These are phyloP conservation scores for Theristus sp. DNA, from an alignment of 2,888 invertebrate genomes.

Conservation along the genomic window DNA sequence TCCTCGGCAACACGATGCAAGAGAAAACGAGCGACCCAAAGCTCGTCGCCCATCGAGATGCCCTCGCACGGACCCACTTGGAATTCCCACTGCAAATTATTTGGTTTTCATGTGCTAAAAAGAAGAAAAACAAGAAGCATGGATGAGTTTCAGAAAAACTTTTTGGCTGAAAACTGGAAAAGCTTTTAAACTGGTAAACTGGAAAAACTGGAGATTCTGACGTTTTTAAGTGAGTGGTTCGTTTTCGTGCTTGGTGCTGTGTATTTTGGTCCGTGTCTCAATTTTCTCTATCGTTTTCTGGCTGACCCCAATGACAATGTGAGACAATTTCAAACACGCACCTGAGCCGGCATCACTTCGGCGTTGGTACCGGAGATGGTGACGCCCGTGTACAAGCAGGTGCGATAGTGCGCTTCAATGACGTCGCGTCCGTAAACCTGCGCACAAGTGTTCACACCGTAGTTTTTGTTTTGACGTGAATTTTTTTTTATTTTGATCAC, in stretches of 20 bases:
- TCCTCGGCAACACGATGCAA: constrained; percentile 34
- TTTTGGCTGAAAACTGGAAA: background rate
- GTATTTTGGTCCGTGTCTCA: too few relatives aligned
- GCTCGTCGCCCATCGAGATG: constrained; percentile 32
- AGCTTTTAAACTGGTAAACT: background rate
- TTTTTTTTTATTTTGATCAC: too few relatives aligned
- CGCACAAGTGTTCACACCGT: background rate
- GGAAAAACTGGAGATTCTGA: too few relatives aligned
- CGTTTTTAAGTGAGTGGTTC: too few relatives aligned
- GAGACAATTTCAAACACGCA: too few relatives aligned
- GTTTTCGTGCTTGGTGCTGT: too few relatives aligned
- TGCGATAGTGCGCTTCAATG: constrained; percentile 83
- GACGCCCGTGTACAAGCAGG: constrained; percentile 81
- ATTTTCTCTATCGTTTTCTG: too few relatives aligned
- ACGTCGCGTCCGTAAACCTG: constrained; percentile 86
- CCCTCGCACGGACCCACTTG: constrained; percentile 36
- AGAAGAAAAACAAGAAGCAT: too few relatives aligned
- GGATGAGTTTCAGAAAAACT: background rate
- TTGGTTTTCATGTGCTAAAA: background rate
- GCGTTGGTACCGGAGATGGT: constrained; percentile 83
- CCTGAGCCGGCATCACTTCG: constrained; percentile 91
- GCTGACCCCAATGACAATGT: too few relatives aligned
- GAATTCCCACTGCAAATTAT: constrained; percentile 19
- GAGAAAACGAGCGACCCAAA: constrained; percentile 33
- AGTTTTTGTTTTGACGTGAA: too few relatives aligned